These are phyloP conservation scores for Phataginus tetradactyla DNA, from an alignment of 2,797 vertebrate species.

Conservation along the genomic window DNA sequence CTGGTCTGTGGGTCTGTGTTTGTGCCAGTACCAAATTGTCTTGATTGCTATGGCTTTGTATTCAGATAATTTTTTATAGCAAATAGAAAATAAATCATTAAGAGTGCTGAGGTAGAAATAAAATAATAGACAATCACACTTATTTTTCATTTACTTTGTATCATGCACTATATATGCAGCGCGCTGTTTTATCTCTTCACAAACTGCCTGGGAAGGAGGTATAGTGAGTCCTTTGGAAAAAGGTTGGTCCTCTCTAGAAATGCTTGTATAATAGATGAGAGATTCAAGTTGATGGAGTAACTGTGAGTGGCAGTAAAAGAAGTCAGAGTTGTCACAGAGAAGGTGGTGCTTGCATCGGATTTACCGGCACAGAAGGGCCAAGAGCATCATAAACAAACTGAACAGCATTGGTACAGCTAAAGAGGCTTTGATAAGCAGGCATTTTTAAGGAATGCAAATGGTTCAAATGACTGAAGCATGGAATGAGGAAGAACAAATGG, in stretches of 20 bases:
- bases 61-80: neutral
- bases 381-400: neutral
- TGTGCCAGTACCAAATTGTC: too few species aligned
- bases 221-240: neutral
- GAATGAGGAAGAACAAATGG: neutral
- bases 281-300: neutral
- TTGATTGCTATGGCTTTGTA: too few species aligned
- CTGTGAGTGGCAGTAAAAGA: neutral
- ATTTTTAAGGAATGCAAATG: neutral
- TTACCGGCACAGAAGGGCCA: neutral
- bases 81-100: neutral
- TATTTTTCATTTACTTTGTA: neutral
- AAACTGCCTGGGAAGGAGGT: neutral
- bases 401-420: neutral
- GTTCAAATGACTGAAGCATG: neutral
- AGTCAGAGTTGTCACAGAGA: neutral
- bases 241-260: neutral
- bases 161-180: neutral
- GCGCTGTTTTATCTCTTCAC: neutral
- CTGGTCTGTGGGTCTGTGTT: too few species aligned
- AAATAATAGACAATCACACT: neutral
- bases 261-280: neutral
- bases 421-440: neutral
- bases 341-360: neutral
- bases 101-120: neutral